Evolutionary conservation across 2,888 invertebrate species (phyloP).

Genomic region (Thereva unica): DNA sequence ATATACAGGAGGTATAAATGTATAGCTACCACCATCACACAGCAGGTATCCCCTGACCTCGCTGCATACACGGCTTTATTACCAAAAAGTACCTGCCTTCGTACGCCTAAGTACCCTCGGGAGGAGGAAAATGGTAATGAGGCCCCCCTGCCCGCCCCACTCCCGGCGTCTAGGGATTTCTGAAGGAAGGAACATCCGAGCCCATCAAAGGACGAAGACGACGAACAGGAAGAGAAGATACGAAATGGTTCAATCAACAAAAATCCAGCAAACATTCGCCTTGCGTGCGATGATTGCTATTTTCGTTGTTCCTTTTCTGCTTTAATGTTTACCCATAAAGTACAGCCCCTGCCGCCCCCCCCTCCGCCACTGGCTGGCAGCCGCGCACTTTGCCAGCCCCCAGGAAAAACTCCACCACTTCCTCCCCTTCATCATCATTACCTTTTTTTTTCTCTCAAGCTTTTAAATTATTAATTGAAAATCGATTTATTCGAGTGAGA

Average conservation of each 20-base stretch:
- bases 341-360: background rate
- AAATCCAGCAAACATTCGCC: background rate
- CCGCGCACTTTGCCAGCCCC: background rate
- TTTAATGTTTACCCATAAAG: constrained; percentile 6
- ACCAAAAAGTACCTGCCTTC: constrained; percentile 15
- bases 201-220: background rate
- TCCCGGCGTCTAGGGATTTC: background rate
- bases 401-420: constrained; percentile 1
- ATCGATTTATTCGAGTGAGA: constrained; percentile 25
- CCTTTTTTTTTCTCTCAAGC: constrained; percentile 5
- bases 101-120: constrained; percentile 6
- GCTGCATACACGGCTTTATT: constrained; percentile 5
- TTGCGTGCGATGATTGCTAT: background rate
- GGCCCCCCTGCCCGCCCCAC: background rate
- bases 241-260: constrained; percentile 18
- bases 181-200: background rate
- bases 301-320: constrained; percentile 1
- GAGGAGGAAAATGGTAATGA: constrained; percentile 12
- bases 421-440: background rate
- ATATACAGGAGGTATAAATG: background rate
- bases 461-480: constrained; percentile 31
- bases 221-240: background rate
- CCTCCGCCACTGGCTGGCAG: background rate
- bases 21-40: constrained; percentile 3
- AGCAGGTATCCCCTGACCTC: background rate